Evolutionary conservation across 2,888 invertebrate genomes (phyloP).

Genomic region (Automeris io): DNA sequence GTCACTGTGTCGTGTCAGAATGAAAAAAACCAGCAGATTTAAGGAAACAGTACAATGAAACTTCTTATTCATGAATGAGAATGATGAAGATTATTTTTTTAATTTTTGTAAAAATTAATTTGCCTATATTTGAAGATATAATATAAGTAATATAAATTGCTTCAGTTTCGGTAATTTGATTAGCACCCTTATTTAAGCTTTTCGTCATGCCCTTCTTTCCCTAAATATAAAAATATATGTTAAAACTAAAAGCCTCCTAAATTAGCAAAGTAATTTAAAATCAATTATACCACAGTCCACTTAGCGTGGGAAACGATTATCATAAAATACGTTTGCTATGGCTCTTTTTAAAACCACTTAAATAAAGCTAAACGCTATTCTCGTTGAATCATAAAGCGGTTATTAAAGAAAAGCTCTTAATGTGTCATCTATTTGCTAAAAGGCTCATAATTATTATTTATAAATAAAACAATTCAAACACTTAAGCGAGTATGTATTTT

Average conservation of each 20-base stretch:
- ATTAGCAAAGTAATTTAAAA: constrained; percentile 10
- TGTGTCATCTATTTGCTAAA: constrained; percentile 28
- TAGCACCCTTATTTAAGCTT: too few relatives aligned
- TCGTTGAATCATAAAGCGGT: constrained; percentile 5
- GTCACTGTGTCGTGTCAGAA: too few relatives aligned
- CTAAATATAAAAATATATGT: not conserved
- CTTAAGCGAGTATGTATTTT: constrained; percentile 10
- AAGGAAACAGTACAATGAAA: too few relatives aligned
- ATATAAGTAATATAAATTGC: too few relatives aligned
- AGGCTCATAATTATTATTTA: constrained; percentile 30
- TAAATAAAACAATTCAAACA: constrained; percentile 28
- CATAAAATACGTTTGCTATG: constrained; percentile 5
- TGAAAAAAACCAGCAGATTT: too few relatives aligned
- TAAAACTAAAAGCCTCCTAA: constrained; percentile 1
- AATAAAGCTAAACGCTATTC: constrained; percentile 7
- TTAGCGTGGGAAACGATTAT: constrained; percentile 6
- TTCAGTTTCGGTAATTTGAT: too few relatives aligned
- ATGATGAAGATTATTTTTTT: too few relatives aligned
- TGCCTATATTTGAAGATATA: too few relatives aligned
- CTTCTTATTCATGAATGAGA: too few relatives aligned
- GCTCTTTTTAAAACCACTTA: constrained; percentile 8
- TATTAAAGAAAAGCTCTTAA: constrained; percentile 20
- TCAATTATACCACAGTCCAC: constrained; percentile 10
- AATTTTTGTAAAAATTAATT: too few relatives aligned
- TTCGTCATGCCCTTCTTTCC: too few relatives aligned